Base-by-base conservation (phyloP, 2,888 invertebrate species). In the Gandaritis pyraliata region DNA sequence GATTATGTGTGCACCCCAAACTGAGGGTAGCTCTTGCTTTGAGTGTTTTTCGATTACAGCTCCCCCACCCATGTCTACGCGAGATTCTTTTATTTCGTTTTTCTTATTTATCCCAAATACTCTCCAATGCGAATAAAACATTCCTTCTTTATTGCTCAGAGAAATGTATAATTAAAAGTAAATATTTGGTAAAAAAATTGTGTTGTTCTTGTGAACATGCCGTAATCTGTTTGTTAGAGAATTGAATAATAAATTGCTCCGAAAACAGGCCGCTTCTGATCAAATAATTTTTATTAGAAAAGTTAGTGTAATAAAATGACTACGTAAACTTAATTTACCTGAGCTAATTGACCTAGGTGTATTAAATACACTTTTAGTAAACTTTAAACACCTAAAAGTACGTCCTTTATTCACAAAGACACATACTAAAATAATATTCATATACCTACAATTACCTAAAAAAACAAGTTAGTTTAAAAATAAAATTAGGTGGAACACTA, bases 31-130 rank as follows among this genome's bases (percentile, higher is more conserved):
- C 61, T 33, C 71, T 69, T 73, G 70, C 77, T 80, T 78, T 78
- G 74, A 80, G 74, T 74, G 75, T 73, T 78, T 81, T 79, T 76
- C 79, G 75, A 80, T 81, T 76, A 74, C 61, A 66, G 69, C 70
- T 64, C 69, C 10, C 48, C 74, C 77, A 68, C 71, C 75, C 73
- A 39, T 56, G 67, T 71, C 67, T 67, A 67, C 63, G 62, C 68
- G 57, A 57, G 74, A 70, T 70, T 67, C 59, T 59, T 68, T 72
- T 73, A 71, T 74, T 71, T 72, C 64, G 65, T 72, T 75, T 77
- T 74, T 70, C 68, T 75, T 74, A 66, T 78, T 76, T 72, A 69
- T 72, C 73, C 65, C 48, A 52, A 60, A 59, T 38, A 58, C 36
- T 38, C 46, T 61, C 61, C 47, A 61, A 48, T 30, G 55, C 23